phyloP scores from a whole-genome alignment of 2,888 invertebrate genomes.

The Galerucella nymphaeae region DNA sequence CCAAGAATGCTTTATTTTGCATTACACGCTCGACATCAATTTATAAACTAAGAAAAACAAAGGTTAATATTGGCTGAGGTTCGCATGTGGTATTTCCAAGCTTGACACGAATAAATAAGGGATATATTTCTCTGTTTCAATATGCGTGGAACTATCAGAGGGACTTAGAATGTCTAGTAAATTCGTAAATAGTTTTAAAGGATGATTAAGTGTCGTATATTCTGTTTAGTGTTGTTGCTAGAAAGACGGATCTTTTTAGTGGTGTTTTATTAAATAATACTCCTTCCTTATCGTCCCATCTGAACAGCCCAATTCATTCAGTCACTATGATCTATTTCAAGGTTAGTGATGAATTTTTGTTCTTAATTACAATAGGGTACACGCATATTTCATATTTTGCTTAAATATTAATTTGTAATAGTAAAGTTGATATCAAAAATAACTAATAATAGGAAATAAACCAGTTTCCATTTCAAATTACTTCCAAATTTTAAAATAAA shows the following conservation, averaged over 20 bases:
- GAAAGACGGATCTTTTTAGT: not conserved
- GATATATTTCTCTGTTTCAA: slow-evolving; percentile 21
- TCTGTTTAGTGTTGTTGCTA: not conserved
- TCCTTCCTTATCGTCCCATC: no score
- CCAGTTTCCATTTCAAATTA: no score
- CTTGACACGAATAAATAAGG: slow-evolving; percentile 28
- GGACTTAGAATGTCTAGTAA: slow-evolving; percentile 14
- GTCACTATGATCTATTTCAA: not conserved
- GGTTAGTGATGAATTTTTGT: no score
- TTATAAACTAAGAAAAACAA: slow-evolving; percentile 26
- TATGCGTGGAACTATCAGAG: not conserved
- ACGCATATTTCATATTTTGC: no score
- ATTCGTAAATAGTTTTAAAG: slow-evolving; percentile 6
- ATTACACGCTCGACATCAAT: slow-evolving; percentile 9
- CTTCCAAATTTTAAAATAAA: no score
- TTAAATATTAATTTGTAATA: no score
- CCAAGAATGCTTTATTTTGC: not conserved
- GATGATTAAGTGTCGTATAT: slow-evolving; percentile 12
- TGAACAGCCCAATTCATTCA: not conserved
- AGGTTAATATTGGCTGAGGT: slow-evolving; percentile 24
- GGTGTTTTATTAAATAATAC: slow-evolving; percentile 1
- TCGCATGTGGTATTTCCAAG: slow-evolving; percentile 18
- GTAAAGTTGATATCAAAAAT: no score
- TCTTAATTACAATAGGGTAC: no score
- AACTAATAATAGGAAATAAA: no score